Evolutionary conservation across 2,797 vertebrate species (phyloP).

Genomic region (Typhlichthys subterraneus): DNA sequence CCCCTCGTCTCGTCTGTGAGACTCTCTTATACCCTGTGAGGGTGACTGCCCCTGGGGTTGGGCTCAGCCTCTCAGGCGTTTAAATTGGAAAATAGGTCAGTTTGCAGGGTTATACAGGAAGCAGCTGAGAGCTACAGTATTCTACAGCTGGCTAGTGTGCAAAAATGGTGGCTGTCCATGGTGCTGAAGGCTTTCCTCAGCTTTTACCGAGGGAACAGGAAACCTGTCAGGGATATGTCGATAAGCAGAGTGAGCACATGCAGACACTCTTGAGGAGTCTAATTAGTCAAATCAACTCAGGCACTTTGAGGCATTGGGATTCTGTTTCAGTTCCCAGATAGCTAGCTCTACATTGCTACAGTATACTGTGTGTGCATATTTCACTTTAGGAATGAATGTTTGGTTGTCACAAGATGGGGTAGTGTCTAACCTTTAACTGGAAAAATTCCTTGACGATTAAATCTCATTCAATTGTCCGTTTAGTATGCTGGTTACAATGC

Average conservation of each 20-base stretch:
- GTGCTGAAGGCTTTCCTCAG: constrained; percentile 5
- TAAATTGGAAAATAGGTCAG: constrained; percentile 27
- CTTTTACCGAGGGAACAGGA: no score
- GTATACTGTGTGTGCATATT: background rate
- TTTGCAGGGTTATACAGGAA: constrained; percentile 23
- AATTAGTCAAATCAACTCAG: no score
- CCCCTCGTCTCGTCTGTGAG: constrained; percentile 25
- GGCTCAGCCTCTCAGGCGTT: constrained; percentile 24
- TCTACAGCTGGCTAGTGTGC: constrained; percentile 33
- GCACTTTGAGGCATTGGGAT: background rate
- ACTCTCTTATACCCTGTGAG: background rate
- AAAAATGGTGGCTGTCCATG: constrained; percentile 7
- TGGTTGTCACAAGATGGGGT: background rate
- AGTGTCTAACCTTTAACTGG: background rate
- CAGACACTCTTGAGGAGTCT: no score
- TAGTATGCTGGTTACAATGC: background rate
- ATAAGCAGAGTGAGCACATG: no score
- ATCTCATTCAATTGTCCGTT: no score
- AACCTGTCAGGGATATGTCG: no score
- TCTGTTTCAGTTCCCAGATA: background rate
- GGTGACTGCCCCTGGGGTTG: constrained; percentile 4
- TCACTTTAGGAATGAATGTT: background rate
- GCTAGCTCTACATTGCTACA: background rate
- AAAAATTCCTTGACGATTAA: background rate
- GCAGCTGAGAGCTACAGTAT: constrained; percentile 30